Percentiles rank a stretch among this genome's conserved stretches.
phyloP scores from a whole-genome alignment of 2,113 vertebrate species.

The Lampris megalopsis region DNA sequence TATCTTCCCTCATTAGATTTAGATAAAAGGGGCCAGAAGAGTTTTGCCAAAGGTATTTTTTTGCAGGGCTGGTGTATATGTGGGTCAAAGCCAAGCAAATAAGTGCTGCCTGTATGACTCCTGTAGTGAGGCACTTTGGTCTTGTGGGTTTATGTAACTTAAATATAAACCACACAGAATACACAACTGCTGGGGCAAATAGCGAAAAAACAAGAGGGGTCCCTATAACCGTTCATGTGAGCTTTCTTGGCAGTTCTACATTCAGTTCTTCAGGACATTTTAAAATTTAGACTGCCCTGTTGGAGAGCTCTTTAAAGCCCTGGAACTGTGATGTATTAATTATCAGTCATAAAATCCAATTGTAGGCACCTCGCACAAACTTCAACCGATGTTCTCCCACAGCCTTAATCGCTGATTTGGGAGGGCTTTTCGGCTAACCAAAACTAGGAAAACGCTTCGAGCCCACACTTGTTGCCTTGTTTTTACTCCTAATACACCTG shows the following conservation, averaged over 20 bases:
- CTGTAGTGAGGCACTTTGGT: slow-evolving; percentile 56
- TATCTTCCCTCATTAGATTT: slow-evolving; percentile 54
- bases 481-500: too few species aligned
- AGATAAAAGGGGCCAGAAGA: slow-evolving; percentile 38
- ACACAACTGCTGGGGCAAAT: slow-evolving; percentile 53
- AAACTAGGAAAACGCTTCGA: slow-evolving; percentile 10
- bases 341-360: slow-evolving; percentile 37
- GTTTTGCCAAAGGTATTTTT: slow-evolving; percentile 49
- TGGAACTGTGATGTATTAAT: slow-evolving; percentile 52
- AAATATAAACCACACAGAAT: slow-evolving; percentile 63
- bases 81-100: slow-evolving; percentile 67
- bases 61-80: slow-evolving; percentile 46
- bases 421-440: slow-evolving; percentile 8
- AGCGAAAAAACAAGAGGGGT: slow-evolving; percentile 63
- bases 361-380: slow-evolving; percentile 10
- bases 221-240: slow-evolving; percentile 68
- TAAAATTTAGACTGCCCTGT: slow-evolving; percentile 40
- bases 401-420: slow-evolving; percentile 26
- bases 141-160: slow-evolving; percentile 59
- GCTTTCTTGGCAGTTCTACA: slow-evolving; percentile 62
- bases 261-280: slow-evolving; percentile 54
- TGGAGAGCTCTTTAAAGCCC: slow-evolving; percentile 53
- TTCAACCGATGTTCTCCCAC: slow-evolving; percentile 24
- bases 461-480: slow-evolving; percentile 22
- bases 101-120: slow-evolving; percentile 58